These are phyloP conservation scores for Turdus rufiventris DNA, from an alignment of 2,113 vertebrate genomes.

Conservation along the genomic window DNA sequence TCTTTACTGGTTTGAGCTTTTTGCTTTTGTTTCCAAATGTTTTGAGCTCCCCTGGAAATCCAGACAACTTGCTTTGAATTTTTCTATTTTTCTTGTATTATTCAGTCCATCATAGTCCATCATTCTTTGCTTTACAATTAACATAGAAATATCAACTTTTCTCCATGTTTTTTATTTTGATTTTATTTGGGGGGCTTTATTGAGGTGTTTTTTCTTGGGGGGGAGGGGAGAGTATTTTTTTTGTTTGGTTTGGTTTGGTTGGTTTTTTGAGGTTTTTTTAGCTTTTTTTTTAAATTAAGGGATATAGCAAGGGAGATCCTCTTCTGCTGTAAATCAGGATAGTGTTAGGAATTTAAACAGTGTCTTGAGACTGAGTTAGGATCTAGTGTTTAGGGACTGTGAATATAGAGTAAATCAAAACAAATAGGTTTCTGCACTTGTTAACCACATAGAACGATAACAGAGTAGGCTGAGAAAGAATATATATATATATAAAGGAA, in stretches of 20 bases:
- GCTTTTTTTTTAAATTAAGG: neutral
- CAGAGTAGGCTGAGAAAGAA: neutral
- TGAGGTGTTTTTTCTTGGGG: neutral
- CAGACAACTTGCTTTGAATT: neutral
- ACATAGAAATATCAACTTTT: neutral
- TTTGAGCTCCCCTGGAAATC: neutral
- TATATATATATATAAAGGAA: too few relatives aligned
- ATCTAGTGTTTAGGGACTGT: neutral
- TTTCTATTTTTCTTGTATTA: neutral
- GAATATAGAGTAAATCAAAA: neutral
- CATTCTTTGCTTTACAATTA: neutral
- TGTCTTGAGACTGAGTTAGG: neutral
- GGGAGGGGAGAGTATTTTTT: neutral
- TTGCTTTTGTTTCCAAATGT: neutral
- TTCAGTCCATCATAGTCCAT: too few relatives aligned
- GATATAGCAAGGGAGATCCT: neutral
- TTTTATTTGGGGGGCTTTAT: neutral
- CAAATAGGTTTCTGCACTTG: neutral
- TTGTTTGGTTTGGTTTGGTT: neutral
- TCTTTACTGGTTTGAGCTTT: neutral
- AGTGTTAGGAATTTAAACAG: neutral
- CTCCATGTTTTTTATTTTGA: neutral
- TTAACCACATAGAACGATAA: neutral
- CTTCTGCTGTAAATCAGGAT: neutral
- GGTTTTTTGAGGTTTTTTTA: neutral